Conservation (phyloP, 2,888 invertebrate species). For the Julus scanicus region DNA sequence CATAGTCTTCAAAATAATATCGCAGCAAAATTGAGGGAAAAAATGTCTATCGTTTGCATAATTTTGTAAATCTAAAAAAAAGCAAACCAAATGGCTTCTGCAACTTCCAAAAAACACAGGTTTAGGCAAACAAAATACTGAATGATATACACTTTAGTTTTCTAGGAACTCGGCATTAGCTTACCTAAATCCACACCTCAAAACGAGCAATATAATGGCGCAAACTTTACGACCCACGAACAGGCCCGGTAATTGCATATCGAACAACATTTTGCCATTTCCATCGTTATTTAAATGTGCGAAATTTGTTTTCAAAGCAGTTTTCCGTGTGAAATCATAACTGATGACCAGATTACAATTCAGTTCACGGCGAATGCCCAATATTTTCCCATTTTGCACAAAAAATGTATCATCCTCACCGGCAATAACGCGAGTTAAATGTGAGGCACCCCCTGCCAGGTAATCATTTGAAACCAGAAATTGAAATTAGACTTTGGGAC, state of each 20-base stretch:
- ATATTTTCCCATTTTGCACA: conserved; percentile 24
- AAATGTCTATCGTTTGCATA: too few species aligned
- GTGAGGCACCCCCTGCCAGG: conserved; percentile 29
- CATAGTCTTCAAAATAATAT: too few species aligned
- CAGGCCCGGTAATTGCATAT: neutral
- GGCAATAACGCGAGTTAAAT: conserved; percentile 29
- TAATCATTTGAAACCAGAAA: conserved; percentile 29
- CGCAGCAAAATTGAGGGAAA: too few species aligned
- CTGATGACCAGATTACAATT: conserved; percentile 34
- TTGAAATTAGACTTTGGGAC: conserved; percentile 39
- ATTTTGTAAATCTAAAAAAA: too few species aligned
- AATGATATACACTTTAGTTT: neutral
- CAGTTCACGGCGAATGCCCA: conserved; percentile 36
- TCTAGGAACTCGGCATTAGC: neutral
- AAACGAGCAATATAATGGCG: neutral
- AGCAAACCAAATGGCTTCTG: neutral
- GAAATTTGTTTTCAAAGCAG: conserved; percentile 16
- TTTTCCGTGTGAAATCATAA: conserved; percentile 19
- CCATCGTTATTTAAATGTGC: neutral
- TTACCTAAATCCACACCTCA: neutral
- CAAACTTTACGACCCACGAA: conserved; percentile 27
- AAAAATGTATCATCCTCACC: conserved; percentile 29
- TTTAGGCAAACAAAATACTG: neutral
- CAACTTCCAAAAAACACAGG: neutral
- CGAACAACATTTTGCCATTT: conserved; percentile 35